Conservation (phyloP, 1,140 invertebrate species). For the Anastatus disparis region DNA sequence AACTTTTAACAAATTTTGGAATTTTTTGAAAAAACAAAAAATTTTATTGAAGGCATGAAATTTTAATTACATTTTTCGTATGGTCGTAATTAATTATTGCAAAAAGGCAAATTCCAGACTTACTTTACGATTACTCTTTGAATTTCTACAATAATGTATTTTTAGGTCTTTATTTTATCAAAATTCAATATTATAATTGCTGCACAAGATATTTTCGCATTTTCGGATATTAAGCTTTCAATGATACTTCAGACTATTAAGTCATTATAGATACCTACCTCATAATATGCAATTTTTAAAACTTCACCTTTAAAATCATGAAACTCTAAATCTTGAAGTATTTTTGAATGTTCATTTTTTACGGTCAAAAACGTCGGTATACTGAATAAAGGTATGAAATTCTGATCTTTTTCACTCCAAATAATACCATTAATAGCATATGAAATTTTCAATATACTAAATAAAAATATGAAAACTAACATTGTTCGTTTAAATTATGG, state of each 20-base stretch:
- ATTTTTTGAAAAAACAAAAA: too few species aligned
- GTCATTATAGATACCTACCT: conserved; percentile 37
- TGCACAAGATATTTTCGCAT: too few species aligned
- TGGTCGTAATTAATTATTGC: too few species aligned
- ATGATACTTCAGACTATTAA: too few species aligned
- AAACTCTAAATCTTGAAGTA: conserved; percentile 25
- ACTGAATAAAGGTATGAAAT: conserved; percentile 19
- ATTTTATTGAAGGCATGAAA: too few species aligned
- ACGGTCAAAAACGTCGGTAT: not conserved
- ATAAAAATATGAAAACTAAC: not conserved
- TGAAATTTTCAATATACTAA: not conserved
- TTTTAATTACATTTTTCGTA: too few species aligned
- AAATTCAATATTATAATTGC: too few species aligned
- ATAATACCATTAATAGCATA: conserved; percentile 16
- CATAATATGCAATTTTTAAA: conserved; percentile 37
- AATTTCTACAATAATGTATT: not conserved
- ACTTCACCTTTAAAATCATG: conserved; percentile 36
- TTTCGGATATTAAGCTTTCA: too few species aligned
- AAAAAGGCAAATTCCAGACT: too few species aligned
- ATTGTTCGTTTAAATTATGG: not conserved
- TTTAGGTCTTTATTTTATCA: too few species aligned
- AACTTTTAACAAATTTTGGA: too few species aligned
- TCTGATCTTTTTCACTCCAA: conserved; percentile 18
- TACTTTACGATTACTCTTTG: too few species aligned
- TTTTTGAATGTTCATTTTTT: not conserved